Evolutionary conservation across 2,113 vertebrate genomes (phyloP), one percentile per base, ranked within the genome.

Genomic region (Ophthalmolycus amberensis): DNA sequence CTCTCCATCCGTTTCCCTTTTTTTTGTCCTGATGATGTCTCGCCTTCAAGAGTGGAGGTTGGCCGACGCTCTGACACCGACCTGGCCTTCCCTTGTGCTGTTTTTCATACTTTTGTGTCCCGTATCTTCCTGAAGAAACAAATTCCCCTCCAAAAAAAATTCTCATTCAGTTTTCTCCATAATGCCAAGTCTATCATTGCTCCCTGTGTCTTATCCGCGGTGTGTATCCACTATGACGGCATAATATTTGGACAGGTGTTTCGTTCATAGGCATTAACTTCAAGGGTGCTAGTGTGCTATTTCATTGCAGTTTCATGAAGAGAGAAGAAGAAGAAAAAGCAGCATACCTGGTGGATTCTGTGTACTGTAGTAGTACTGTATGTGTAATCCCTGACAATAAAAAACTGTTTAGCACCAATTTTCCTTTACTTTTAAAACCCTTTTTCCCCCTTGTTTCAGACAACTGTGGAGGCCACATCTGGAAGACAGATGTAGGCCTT

Each of bases 171-270:
- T 80, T 82, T 32, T 56, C 76, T 83, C 71, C 62, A 73, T 73
- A 63, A 65, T 71, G 77, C 90, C 79, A 62, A 73, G 79, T 83
- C 85, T 38, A 50, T 87, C 88, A 68, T 83, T 77, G 80, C 82
- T 68, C 79, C 58, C 80, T 69, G 59, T 14, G 68, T 86, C 87
- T 83, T 83, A 80, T 85, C 74, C 74, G 46, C 60, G 56, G 75
- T 81, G 91, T 86, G 86, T 77, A 81, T 87, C 88, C 89, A 83
- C 85, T 82, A 65, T 88, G 90, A 76, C 89, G 63, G 91, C 71
- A 90, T 94, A 94, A 94, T 95, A 95, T 95, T 95, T 95, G 94
- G 94, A 95, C 95, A 96, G 95, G 94, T 95, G 94, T 89, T 34
- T 92, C 87, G 82, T 85, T 90, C 93, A 85, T 91, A 93, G 89